phyloP scores from a whole-genome alignment of 2,797 vertebrate genomes.

The Diplodus sargus region DNA sequence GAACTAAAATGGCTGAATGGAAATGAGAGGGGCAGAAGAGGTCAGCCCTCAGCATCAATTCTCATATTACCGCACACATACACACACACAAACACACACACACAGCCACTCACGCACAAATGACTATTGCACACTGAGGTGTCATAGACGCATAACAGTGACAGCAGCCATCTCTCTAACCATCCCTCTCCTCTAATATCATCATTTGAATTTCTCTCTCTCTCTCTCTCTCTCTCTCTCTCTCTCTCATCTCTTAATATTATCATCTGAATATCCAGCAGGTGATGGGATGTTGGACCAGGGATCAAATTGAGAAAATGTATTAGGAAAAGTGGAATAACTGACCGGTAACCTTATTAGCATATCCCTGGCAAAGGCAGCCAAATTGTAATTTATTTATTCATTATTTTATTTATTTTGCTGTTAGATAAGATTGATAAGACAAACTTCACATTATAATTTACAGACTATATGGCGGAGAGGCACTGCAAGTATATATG shows the following conservation, averaged over 20 bases:
- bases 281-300: slow-evolving; percentile 79
- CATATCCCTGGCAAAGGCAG: slow-evolving; percentile 50
- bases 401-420: slow-evolving; percentile 48
- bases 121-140: slow-evolving; percentile 87
- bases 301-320: slow-evolving; percentile 78
- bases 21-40: slow-evolving; percentile 84
- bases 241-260: slow-evolving; percentile 73
- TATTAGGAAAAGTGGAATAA: slow-evolving; percentile 81
- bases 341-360: slow-evolving; percentile 74
- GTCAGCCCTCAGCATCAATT: slow-evolving; percentile 87
- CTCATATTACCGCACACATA: slow-evolving; percentile 84
- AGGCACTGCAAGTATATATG: slow-evolving; percentile 5
- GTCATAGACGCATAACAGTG: slow-evolving; percentile 81
- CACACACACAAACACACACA: slow-evolving; percentile 32
- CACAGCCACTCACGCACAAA: slow-evolving; percentile 71
- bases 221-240: slow-evolving; percentile 26
- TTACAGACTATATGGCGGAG: slow-evolving; percentile 1
- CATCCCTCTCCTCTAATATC: slow-evolving; percentile 79
- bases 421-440: slow-evolving; percentile 49
- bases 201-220: slow-evolving; percentile 79
- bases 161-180: slow-evolving; percentile 79
- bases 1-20: slow-evolving; percentile 87
- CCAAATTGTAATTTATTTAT: slow-evolving; percentile 65
- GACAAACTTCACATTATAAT: slow-evolving; percentile 38
- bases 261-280: slow-evolving; percentile 80